These are phyloP conservation scores for Gari tellinella DNA, from an alignment of 2,888 invertebrate genomes.

Conservation along the genomic window DNA sequence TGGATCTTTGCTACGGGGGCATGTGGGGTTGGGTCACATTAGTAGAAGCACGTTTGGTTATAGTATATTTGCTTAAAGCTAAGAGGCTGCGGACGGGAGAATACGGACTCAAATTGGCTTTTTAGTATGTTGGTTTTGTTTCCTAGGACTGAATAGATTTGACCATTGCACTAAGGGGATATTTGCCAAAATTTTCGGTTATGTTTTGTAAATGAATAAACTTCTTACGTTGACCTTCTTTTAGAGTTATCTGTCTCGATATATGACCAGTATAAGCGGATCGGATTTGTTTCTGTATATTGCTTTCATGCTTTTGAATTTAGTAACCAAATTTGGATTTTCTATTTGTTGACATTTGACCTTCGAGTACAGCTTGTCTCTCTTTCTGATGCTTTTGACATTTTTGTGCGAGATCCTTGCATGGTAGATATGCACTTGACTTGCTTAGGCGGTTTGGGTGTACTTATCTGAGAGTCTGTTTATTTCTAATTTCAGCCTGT, in stretches of 20 bases:
- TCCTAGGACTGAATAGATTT: constrained; percentile 3
- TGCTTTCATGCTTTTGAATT: constrained; percentile 1
- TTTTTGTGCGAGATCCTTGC: background rate
- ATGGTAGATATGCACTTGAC: constrained; percentile 7
- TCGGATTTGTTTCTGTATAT: constrained; percentile 22
- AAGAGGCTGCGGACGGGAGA: constrained; percentile 10
- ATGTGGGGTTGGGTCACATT: background rate
- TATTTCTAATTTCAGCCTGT: constrained; percentile 4
- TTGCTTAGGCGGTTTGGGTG: constrained; percentile 1
- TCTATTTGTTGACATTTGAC: background rate
- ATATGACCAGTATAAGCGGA: constrained; percentile 17
- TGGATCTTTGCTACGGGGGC: background rate
- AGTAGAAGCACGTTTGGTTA: background rate
- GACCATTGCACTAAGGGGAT: constrained; percentile 8
- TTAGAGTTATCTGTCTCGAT: constrained; percentile 14
- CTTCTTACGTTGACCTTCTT: constrained; percentile 9
- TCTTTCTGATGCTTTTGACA: background rate
- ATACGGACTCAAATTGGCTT: constrained; percentile 16
- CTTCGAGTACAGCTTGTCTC: constrained; percentile 12
- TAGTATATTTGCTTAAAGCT: constrained; percentile 1
- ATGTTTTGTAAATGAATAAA: constrained; percentile 20
- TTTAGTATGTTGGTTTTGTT: constrained; percentile 15
- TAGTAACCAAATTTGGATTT: background rate
- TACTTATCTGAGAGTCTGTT: background rate
- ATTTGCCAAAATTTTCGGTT: constrained; percentile 5